phyloP scores from a whole-genome alignment of 2,113 vertebrate species.

The Oreotragus oreotragus region DNA sequence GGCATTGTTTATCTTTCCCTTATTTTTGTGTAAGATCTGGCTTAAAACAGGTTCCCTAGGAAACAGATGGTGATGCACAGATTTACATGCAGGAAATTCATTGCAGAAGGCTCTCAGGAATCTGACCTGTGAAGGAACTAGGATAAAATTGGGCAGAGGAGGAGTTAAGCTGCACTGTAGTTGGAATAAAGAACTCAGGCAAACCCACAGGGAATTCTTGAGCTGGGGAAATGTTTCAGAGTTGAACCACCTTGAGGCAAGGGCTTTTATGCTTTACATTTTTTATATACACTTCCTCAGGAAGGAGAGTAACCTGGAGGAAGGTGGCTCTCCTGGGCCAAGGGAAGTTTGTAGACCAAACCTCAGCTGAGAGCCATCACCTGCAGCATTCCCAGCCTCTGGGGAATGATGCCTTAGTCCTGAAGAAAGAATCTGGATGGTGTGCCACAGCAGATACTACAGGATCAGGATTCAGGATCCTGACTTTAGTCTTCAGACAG shows the following conservation, averaged over 20 bases:
- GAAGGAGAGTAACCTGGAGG: neutral
- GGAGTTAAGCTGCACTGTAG: neutral
- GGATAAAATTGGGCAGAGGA: neutral
- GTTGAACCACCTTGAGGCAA: neutral
- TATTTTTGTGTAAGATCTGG: neutral
- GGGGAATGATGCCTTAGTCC: neutral
- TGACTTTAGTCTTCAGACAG: neutral
- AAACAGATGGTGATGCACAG: neutral
- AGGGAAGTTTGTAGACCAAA: neutral
- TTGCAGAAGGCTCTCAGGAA: neutral
- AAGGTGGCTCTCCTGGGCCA: neutral
- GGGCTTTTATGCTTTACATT: neutral
- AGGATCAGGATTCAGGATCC: neutral
- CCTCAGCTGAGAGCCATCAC: neutral
- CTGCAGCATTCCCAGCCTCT: neutral
- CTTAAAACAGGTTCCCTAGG: neutral
- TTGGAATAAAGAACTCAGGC: neutral
- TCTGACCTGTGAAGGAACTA: neutral
- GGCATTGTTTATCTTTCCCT: neutral
- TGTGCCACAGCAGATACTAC: neutral
- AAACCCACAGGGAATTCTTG: neutral
- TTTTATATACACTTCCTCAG: neutral
- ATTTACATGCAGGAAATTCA: neutral
- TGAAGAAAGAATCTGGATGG: neutral
- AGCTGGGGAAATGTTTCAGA: neutral